A percentile compares a stretch with the other conserved stretches of the same genome.
phyloP scores from a whole-genome alignment of 2,113 vertebrate species.

The Bothrops jararaca region DNA sequence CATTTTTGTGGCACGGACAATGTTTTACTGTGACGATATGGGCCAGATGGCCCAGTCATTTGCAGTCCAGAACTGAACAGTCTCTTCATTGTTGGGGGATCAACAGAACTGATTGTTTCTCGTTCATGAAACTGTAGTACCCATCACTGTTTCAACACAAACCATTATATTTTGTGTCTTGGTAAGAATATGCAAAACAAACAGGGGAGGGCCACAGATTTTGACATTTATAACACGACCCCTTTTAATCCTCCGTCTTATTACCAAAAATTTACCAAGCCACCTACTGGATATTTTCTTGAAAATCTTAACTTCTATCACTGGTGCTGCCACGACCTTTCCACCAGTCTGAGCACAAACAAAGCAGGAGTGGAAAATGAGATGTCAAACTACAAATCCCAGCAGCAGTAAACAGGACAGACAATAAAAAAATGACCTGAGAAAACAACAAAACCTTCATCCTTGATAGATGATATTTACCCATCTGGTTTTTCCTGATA shows the following conservation, averaged over 20 bases:
- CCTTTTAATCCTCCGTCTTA: background rate
- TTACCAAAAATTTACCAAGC: background rate
- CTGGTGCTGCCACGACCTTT: background rate
- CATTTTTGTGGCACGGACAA: conserved; percentile 84
- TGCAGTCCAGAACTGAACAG: conserved; percentile 76
- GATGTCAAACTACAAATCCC: background rate
- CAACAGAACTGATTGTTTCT: conserved; percentile 78
- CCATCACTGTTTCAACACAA: conserved; percentile 73
- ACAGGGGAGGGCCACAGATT: conserved; percentile 48
- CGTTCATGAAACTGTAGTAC: conserved; percentile 78
- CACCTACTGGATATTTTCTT: background rate
- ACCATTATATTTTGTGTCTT: conserved; percentile 73
- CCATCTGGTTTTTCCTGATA: background rate
- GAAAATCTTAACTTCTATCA: background rate
- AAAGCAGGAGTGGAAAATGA: background rate
- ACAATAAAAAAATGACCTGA: background rate
- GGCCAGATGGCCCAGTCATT: conserved; percentile 82
- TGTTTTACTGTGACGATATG: conserved; percentile 84
- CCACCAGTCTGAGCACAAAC: background rate
- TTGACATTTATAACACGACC: conserved; percentile 11
- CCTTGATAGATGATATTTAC: background rate
- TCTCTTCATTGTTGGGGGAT: conserved; percentile 73
- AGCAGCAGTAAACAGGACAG: background rate
- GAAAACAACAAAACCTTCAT: background rate
- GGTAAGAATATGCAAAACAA: conserved; percentile 66